Conservation (phyloP, 2,113 vertebrate species). For the Lethenteron reissneri region DNA sequence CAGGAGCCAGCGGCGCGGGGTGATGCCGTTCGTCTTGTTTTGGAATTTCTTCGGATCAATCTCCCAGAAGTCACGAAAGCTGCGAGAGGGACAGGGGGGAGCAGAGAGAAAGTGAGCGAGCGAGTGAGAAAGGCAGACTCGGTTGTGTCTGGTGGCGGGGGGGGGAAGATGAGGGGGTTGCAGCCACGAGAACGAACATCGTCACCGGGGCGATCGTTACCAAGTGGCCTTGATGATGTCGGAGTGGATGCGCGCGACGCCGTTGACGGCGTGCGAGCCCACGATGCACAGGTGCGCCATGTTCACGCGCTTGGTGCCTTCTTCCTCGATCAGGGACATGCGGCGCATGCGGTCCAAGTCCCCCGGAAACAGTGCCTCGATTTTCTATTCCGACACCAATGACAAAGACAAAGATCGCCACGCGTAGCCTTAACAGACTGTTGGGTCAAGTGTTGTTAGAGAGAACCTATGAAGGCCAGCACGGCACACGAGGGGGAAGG, state of each 20-base stretch:
- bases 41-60: constrained; percentile 53
- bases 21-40: constrained; percentile 66
- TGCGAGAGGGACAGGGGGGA: constrained; percentile 13
- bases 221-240: constrained; percentile 36
- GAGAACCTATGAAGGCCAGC: too few species aligned
- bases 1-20: constrained; percentile 50
- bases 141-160: too few species aligned
- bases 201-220: constrained; percentile 10
- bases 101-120: background rate
- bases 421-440: too few species aligned
- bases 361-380: constrained; percentile 35
- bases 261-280: constrained; percentile 42
- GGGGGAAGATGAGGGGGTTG: background rate
- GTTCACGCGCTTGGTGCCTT: constrained; percentile 49
- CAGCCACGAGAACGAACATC: background rate
- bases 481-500: too few species aligned
- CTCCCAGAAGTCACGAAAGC: constrained; percentile 59
- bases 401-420: too few species aligned
- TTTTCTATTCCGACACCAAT: constrained; percentile 17
- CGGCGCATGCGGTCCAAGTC: constrained; percentile 34
- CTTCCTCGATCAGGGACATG: constrained; percentile 58
- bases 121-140: too few species aligned
- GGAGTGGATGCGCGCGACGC: constrained; percentile 46
- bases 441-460: too few species aligned
- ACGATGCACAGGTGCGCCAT: constrained; percentile 64